Percentiles rank a stretch among this genome's conserved stretches.
phyloP scores from a whole-genome alignment of 1,140 invertebrate species.

The Drosophila nigrodunni region DNA sequence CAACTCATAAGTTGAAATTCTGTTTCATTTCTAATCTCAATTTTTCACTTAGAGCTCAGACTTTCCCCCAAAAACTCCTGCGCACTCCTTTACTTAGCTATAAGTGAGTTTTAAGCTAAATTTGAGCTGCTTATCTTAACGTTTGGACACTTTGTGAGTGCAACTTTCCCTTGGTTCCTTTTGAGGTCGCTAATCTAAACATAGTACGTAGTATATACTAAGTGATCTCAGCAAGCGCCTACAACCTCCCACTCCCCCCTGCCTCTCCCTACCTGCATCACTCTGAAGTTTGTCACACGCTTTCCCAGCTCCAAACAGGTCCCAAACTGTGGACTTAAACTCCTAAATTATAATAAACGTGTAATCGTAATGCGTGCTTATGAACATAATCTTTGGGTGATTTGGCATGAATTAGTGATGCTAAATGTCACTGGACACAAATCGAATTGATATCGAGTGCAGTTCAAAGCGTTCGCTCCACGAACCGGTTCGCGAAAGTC shows the following conservation, averaged over 20 bases:
- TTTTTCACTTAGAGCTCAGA: not conserved
- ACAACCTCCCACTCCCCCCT: not conserved
- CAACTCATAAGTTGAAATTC: not conserved
- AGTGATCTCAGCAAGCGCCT: slow-evolving; percentile 34
- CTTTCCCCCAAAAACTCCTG: slow-evolving; percentile 11
- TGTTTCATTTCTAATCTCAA: not conserved
- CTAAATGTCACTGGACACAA: slow-evolving; percentile 72
- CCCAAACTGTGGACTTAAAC: slow-evolving; percentile 52
- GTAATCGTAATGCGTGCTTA: slow-evolving; percentile 84
- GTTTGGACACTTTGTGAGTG: slow-evolving; percentile 25
- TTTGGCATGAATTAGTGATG: slow-evolving; percentile 82
- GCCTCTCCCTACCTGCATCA: not conserved
- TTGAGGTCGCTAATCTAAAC: slow-evolving; percentile 42
- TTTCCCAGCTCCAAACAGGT: slow-evolving; percentile 22
- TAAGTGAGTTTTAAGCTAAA: not conserved
- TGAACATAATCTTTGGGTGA: slow-evolving; percentile 81
- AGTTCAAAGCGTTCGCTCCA: slow-evolving; percentile 35
- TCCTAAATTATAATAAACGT: slow-evolving; percentile 84
- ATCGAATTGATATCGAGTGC: slow-evolving; percentile 65
- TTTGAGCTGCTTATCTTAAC: slow-evolving; percentile 36
- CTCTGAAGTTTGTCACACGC: slow-evolving; percentile 30
- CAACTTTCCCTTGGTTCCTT: slow-evolving; percentile 50
- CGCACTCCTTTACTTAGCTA: slow-evolving; percentile 35
- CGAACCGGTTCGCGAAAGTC: slow-evolving; percentile 49
- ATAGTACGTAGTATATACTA: slow-evolving; percentile 9